Base-by-base conservation (phyloP, 1,140 invertebrate species). In the Ostrea denselamellosa region DNA sequence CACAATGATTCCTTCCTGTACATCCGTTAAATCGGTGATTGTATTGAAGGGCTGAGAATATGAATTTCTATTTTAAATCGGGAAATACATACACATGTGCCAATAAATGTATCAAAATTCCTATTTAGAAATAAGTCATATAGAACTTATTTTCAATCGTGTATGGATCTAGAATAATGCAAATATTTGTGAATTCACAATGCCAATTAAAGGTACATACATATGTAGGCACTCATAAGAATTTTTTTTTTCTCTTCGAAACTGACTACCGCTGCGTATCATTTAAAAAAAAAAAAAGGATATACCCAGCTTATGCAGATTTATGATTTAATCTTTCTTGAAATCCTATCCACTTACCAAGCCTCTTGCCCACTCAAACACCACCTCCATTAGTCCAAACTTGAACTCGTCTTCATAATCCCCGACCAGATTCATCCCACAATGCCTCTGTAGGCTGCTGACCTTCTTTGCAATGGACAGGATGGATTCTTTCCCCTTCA, bases 1-100 rank as follows among this genome's bases (percentile, higher is more conserved):
- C 0, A 99, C 99, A 92, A 99, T 99, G 62, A 99, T 98, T 4
- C 99, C 99, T 95, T 99, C 99, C 94, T 99, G 98, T 3, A 99
- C 97, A 89, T 98, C 97, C 0, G 98, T 99, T 68, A 98, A 95
- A 85, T 97, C 96, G 96, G 98, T 99, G 82, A 99, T 99, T 90
- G 99, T 97, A 0, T 97, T 96, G 94, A 99, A 99, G 0, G 98
- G 97, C 96, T 97, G 95, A 82, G 95, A 94, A 89, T 9, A 87
- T 81, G 90, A 62, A 91, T 87, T 90, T 82, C 14, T 44, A 2
- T 44, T 44, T 5, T 44, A 44, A 44, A 5, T 44, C 34, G 5
- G 1, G 34, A 44, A 44, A 44, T 44, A 44, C 34, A 44, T 44
- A 44, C 34, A 44, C 34, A 44, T 44, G 34, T 44, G 5, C 34